These are phyloP conservation scores for Neopelma chrysocephalum DNA, from an alignment of 2,797 vertebrate species.

Conservation along the genomic window DNA sequence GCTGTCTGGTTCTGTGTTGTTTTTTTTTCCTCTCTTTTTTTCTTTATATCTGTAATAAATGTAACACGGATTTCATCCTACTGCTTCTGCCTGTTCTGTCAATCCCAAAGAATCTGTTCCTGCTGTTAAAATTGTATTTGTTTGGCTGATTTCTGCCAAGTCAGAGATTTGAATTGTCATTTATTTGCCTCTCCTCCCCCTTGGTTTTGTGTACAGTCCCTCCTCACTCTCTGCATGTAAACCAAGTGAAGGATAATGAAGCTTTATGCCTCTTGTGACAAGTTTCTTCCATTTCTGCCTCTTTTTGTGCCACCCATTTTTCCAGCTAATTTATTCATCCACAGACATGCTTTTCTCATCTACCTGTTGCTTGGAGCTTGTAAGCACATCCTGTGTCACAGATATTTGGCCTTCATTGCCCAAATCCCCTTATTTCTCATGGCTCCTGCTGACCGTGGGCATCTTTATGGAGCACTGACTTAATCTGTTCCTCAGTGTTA, in stretches of 20 bases:
- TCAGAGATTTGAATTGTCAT: neutral
- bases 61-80: neutral
- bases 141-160: neutral
- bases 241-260: neutral
- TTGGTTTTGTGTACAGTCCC: neutral
- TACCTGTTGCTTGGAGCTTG: neutral
- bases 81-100: neutral
- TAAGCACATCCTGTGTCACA: accelerated
- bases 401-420: neutral
- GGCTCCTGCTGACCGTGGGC: neutral
- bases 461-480: neutral
- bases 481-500: neutral
- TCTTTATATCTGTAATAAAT: neutral
- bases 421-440: neutral
- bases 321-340: neutral
- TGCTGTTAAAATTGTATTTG: neutral
- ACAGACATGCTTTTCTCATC: neutral
- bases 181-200: neutral
- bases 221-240: neutral
- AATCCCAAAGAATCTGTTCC: neutral
- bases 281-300: neutral
- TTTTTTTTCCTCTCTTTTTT: neutral
- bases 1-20: neutral
- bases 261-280: neutral
- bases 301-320: neutral